A percentile compares a stretch with the other conserved stretches of the same genome.
These are phyloP conservation scores for Anoplophora glabripennis DNA, from an alignment of 1,140 invertebrate genomes.

Conservation along the genomic window DNA sequence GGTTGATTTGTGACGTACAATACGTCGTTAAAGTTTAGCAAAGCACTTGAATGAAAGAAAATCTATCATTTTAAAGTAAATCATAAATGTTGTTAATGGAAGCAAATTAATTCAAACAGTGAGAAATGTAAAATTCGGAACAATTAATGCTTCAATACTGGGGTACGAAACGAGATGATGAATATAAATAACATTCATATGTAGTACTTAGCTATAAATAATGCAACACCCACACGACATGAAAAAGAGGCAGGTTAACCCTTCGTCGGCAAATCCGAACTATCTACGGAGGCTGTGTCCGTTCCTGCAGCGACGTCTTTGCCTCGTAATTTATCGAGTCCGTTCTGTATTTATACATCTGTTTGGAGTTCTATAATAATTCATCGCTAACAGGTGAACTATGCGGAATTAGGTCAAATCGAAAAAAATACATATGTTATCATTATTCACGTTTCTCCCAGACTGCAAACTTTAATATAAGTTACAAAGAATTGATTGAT, in stretches of 20 bases:
- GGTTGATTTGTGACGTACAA: too few relatives aligned
- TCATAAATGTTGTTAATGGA: too few relatives aligned
- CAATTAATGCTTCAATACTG: too few relatives aligned
- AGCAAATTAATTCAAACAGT: too few relatives aligned
- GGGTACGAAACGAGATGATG: too few relatives aligned
- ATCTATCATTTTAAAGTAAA: too few relatives aligned
- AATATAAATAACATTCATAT: neutral
- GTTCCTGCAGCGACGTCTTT: slow-evolving; percentile 11
- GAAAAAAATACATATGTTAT: neutral
- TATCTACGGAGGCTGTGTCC: slow-evolving; percentile 10
- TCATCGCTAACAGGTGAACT: slow-evolving; percentile 12
- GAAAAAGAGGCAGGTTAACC: slow-evolving; percentile 8
- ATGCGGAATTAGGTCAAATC: slow-evolving; percentile 1
- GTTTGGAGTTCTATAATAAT: neutral
- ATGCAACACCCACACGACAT: slow-evolving; percentile 7
- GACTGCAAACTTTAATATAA: too few relatives aligned
- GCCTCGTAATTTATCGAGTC: slow-evolving; percentile 11
- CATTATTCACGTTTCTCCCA: too few relatives aligned
- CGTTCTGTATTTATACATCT: slow-evolving; percentile 12
- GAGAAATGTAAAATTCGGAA: too few relatives aligned
- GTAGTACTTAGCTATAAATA: neutral
- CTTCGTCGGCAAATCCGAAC: slow-evolving; percentile 9
- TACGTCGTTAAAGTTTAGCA: too few relatives aligned
- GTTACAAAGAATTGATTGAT: too few relatives aligned
- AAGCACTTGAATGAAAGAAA: too few relatives aligned